A percentile compares a stretch with the other conserved stretches of the same genome.
Conservation (phyloP, 2,888 invertebrate genomes). For the Drosophila suboccidentalis region DNA sequence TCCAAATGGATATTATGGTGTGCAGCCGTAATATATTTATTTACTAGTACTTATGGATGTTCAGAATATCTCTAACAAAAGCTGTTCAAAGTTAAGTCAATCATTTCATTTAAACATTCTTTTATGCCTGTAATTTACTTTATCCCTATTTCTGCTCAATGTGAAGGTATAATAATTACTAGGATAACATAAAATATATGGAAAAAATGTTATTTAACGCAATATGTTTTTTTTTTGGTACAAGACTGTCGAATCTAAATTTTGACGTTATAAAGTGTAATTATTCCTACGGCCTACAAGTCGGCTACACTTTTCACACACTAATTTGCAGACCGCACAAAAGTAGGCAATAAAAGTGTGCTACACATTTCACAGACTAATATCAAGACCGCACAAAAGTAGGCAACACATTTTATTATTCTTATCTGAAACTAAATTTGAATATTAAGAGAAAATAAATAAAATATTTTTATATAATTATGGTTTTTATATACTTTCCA, state of each 20-base stretch:
- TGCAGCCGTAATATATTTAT: not conserved
- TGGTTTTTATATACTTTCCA: not conserved
- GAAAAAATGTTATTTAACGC: no score
- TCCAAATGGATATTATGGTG: not conserved
- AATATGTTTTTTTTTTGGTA: no score
- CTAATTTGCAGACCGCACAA: not conserved
- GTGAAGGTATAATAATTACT: no score
- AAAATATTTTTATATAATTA: not conserved
- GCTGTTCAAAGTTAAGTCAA: no score
- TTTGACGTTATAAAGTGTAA: no score
- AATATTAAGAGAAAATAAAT: not conserved
- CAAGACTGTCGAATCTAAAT: no score
- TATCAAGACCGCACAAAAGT: not conserved
- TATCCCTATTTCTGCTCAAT: no score
- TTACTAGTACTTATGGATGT: no score
- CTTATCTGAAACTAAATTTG: not conserved
- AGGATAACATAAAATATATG: no score
- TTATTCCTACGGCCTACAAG: not conserved
- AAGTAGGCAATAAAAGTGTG: constrained; percentile 3
- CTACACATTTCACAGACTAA: not conserved
- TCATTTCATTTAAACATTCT: no score
- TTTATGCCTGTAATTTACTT: no score
- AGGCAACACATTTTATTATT: not conserved
- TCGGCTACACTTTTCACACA: not conserved
- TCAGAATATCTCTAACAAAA: no score